Evolutionary conservation across 2,797 vertebrate genomes (phyloP), one percentile per base, ranked within the genome.

Genomic region (Argya squamiceps): DNA sequence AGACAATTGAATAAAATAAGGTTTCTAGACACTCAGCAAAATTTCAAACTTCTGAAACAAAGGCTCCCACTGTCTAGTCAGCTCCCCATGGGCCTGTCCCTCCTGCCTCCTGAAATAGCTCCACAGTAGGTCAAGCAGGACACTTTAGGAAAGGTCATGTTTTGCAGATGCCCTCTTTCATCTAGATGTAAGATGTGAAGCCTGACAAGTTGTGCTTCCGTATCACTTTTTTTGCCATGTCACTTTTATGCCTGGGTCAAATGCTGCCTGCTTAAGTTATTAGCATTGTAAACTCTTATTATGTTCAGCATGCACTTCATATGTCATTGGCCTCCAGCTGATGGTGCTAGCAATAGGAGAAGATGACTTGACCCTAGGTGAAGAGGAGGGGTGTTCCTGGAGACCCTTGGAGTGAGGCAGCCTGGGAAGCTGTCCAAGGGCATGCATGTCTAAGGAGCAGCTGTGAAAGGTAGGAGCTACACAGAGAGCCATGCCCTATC

Each of bases 281-380:
- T 95, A 97, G 93, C 93, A 93, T 92, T 96, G 94, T 93, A 95
- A 97, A 93, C 90, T 76, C 95, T 86, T 90, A 84, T 92, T 96
- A 92, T 63, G 74, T 93, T 88, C 17, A 2, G 63, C 39, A 4
- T 89, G 88, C 85, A 84, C 83, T 97, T 96, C 94, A 88, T 76
- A 44, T 93, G 92, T 92, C 96, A 92, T 94, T 96, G 96, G 70
- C 79, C 83, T 94, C 80, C 96, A 95, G 95, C 91, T 96, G 96
- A 22, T 84, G 89, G 83, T 88, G 95, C 80, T 84, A 30, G 83
- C 2, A 0, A 0, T 11, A 69, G 89, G 82, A 73, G 91, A 73
- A 70, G 79, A 84, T 0, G 30, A 44, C 71, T 93, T 89, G 92
- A 94, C 93, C 88, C 52, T 56, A 50, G 83, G 77, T 84, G 92